phyloP scores from a whole-genome alignment of 1,140 invertebrate genomes.

The Drosophila sproati region DNA sequence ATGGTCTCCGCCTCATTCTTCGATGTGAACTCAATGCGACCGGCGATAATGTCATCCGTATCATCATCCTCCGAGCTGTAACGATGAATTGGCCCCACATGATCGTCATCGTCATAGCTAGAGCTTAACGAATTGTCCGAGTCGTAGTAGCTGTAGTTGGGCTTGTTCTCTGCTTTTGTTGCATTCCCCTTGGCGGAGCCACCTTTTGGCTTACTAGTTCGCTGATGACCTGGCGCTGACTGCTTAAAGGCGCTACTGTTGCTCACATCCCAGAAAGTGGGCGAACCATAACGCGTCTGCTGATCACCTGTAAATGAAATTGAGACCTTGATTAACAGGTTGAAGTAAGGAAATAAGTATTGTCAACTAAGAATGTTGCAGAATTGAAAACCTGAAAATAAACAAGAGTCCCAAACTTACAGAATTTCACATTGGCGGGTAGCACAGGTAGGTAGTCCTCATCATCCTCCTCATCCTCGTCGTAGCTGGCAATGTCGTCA shows the following conservation, averaged over 20 bases:
- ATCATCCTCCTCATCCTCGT: conserved; percentile 84
- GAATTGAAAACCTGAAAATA: background rate
- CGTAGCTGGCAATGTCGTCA: conserved; percentile 67
- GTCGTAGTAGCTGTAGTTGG: conserved; percentile 64
- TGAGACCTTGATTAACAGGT: background rate
- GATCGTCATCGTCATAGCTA: conserved; percentile 69
- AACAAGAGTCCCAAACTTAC: conserved; percentile 57
- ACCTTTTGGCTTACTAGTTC: conserved; percentile 18
- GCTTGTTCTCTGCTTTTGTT: conserved; percentile 26
- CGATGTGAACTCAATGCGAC: conserved; percentile 91
- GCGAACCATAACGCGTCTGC: conserved; percentile 85
- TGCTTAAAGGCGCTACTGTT: conserved; percentile 45
- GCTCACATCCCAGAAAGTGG: conserved; percentile 85
- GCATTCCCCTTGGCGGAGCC: background rate
- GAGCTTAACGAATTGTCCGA: conserved; percentile 77
- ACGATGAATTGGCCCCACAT: conserved; percentile 27
- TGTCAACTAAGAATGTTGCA: too few species aligned
- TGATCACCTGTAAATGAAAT: conserved; percentile 53
- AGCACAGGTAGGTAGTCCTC: conserved; percentile 70
- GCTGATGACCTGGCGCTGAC: background rate
- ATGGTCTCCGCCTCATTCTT: conserved; percentile 94
- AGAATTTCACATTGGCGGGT: conserved; percentile 86
- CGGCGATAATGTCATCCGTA: conserved; percentile 52
- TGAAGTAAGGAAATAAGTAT: too few species aligned
- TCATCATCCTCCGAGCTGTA: conserved; percentile 66